phyloP scores from a whole-genome alignment of 1,140 invertebrate genomes.

The Drosophila bipectinata region DNA sequence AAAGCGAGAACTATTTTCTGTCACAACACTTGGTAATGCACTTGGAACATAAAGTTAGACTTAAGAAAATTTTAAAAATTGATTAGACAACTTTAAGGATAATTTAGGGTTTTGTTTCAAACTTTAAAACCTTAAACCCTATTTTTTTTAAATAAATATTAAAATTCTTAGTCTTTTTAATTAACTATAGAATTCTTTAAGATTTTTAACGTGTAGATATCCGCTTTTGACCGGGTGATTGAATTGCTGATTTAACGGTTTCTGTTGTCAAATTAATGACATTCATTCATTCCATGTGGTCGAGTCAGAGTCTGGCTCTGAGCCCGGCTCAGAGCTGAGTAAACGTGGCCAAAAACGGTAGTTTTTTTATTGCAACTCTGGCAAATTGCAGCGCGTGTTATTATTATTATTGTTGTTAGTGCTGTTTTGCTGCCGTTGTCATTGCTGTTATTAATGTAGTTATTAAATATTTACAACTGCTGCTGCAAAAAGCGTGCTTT shows the following conservation, averaged over 20 bases:
- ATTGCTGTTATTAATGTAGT: slow-evolving; percentile 78
- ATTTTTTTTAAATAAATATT: no score
- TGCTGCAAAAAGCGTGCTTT: slow-evolving; percentile 62
- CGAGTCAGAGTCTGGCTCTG: slow-evolving; percentile 38
- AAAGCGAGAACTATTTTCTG: slow-evolving; percentile 61
- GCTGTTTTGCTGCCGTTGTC: slow-evolving; percentile 42
- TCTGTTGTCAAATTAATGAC: slow-evolving; percentile 83
- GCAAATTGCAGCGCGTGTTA: slow-evolving; percentile 79
- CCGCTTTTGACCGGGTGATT: slow-evolving; percentile 54
- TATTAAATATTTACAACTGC: slow-evolving; percentile 82
- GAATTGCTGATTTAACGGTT: slow-evolving; percentile 83
- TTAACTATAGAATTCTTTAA: neutral
- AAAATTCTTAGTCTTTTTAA: no score
- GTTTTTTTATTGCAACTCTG: slow-evolving; percentile 74
- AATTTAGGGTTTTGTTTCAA: no score
- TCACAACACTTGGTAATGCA: slow-evolving; percentile 33
- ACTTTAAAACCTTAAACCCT: no score
- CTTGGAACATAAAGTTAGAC: neutral
- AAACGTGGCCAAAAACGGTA: slow-evolving; percentile 69
- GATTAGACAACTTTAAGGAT: no score
- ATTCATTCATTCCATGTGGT: slow-evolving; percentile 78
- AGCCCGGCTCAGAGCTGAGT: slow-evolving; percentile 26
- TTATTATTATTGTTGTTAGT: slow-evolving; percentile 43
- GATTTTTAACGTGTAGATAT: slow-evolving; percentile 26
- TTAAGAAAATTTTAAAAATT: neutral